Evolutionary conservation across 2,113 vertebrate genomes (phyloP).

Genomic region (Colinus virginianus): DNA sequence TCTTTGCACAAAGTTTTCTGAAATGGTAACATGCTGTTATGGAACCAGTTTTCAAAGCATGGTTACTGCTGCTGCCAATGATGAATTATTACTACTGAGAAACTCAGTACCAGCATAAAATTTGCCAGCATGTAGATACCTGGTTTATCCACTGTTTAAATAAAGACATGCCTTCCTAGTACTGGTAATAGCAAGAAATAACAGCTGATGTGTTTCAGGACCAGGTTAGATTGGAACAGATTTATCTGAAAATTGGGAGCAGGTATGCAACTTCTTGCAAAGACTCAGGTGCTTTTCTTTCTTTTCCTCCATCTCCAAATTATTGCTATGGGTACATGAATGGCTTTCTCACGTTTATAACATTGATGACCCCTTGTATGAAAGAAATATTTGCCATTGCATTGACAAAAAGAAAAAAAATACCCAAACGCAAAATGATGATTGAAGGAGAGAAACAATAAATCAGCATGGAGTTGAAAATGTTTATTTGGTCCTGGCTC

Average conservation of each 20-base stretch:
- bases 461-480: neutral
- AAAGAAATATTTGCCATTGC: neutral
- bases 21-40: slow-evolving; percentile 7
- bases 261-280: neutral
- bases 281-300: neutral
- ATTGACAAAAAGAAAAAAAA: neutral
- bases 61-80: neutral
- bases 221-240: slow-evolving; percentile 20
- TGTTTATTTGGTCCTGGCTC: neutral
- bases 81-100: slow-evolving; percentile 16
- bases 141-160: slow-evolving; percentile 42
- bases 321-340: neutral
- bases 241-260: neutral
- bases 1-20: neutral
- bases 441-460: neutral
- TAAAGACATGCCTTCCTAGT: slow-evolving; percentile 6
- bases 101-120: slow-evolving; percentile 46
- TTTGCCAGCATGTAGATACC: neutral
- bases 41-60: neutral
- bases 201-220: neutral
- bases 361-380: neutral
- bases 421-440: no score
- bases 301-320: neutral
- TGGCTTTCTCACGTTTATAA: neutral
- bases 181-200: neutral